Percentiles rank a stretch among this genome's conserved stretches.
Conservation (phyloP, 2,113 vertebrate genomes). For the Malurus elegans region DNA sequence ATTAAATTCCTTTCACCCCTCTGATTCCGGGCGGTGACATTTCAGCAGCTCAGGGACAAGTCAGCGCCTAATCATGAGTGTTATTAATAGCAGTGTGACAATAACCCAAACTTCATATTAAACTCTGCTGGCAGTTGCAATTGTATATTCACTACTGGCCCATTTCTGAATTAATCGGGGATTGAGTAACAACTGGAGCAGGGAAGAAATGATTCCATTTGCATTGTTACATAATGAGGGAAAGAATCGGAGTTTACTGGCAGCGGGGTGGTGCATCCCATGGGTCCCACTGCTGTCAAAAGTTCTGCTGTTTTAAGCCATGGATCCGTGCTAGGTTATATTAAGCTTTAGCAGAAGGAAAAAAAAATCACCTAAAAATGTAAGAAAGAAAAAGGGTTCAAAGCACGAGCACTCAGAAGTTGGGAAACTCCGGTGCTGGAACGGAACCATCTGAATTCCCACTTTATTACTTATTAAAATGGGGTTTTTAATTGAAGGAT, state of each 20-base stretch:
- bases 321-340: not conserved
- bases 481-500: not conserved
- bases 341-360: not conserved
- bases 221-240: slow-evolving; percentile 19
- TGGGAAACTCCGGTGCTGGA: not conserved
- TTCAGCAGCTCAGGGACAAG: slow-evolving; percentile 28
- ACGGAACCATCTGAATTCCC: not conserved
- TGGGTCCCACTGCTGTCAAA: not conserved
- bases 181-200: slow-evolving; percentile 50
- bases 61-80: not conserved
- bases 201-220: slow-evolving; percentile 42
- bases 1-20: slow-evolving; percentile 12
- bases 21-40: not conserved
- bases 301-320: not conserved
- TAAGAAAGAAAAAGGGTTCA: not conserved
- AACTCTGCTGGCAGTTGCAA: slow-evolving; percentile 2
- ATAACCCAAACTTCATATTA: slow-evolving; percentile 42
- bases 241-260: not conserved
- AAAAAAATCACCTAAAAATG: not conserved
- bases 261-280: not conserved
- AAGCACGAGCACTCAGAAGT: not conserved
- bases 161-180: slow-evolving; percentile 44
- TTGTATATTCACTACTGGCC: slow-evolving; percentile 34
- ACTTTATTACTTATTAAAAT: not conserved
- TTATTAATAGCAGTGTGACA: slow-evolving; percentile 29